Evolutionary conservation across 2,113 vertebrate genomes (phyloP), one percentile per base, ranked within the genome.

Genomic region (Hystrix cristata): DNA sequence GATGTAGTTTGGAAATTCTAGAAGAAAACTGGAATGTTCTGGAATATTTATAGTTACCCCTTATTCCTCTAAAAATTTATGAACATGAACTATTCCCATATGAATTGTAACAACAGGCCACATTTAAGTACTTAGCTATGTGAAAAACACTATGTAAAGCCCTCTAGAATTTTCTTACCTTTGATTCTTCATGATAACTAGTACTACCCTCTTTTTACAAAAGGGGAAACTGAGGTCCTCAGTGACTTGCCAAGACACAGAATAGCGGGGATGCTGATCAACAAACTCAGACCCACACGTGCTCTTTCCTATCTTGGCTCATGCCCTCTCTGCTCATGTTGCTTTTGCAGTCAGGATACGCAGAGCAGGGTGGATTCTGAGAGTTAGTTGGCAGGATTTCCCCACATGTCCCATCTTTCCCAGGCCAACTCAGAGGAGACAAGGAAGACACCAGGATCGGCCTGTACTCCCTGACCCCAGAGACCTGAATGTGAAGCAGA

Each of bases 401-500:
- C 64, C 55, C 80, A 86, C 53, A 71, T 90, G 19, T 72, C 43
- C 79, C 81, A 90, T 87, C 59, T 65, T 89, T 90, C 55, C 27
- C 86, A 72, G 78, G 69, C 59, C 90, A 84, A 90, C 38, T 79
- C 65, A 94, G 27, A 92, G 67, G 51, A 81, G 31, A 72, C 16
- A 46, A 76, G 53, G 31, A 25, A 87, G 64, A 60, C 7, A 38
- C 72, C 1, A 64, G 82, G 51, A 89, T n/a, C 7, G 55, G 71
- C 83, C 57, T 29, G 34, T 21, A 38, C 34, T 93, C 83, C 31
- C 34, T 92, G 96, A 97, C 96, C 95, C 59, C 72, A 65, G 78
- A 48, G 96, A 90, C 85, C 92, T 51, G 48, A 96, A 97, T 64
- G 95, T 79, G 94, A 95, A 94, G 96, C 95, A 97, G 96, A 97